Conservation (phyloP, 2,797 vertebrate species). For the Hozukius guyotensis region DNA sequence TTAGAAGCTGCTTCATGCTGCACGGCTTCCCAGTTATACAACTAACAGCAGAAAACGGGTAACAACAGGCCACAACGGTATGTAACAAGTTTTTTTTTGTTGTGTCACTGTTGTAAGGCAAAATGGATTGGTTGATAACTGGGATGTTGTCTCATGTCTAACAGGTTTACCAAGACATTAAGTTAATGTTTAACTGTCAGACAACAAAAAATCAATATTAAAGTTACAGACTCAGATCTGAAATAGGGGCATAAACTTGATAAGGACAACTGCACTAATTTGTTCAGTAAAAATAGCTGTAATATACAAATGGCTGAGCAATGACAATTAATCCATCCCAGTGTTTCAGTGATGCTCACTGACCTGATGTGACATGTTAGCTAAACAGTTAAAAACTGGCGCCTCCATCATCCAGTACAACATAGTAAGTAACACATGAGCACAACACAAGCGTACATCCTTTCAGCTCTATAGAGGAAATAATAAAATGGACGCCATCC, state of each 20-base stretch:
- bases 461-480: not conserved
- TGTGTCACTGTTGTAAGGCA: not conserved
- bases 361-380: constrained; percentile 42
- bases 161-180: not conserved
- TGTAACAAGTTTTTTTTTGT: not conserved
- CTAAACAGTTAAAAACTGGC: not conserved
- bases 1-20: not conserved
- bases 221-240: not conserved
- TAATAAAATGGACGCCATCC: not conserved
- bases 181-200: not conserved
- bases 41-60: not conserved
- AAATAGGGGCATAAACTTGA: not conserved
- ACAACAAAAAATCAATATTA: not conserved
- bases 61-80: not conserved
- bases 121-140: not conserved
- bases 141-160: not conserved
- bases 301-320: constrained; percentile 55
- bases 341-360: constrained; percentile 49
- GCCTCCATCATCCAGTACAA: constrained; percentile 3
- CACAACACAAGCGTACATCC: not conserved
- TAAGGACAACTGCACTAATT: not conserved
- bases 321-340: constrained; percentile 56
- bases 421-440: not conserved
- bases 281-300: constrained; percentile 51
- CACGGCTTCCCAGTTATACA: not conserved